Evolutionary conservation across 2,113 vertebrate genomes (phyloP).

Genomic region (Anhinga anhinga): DNA sequence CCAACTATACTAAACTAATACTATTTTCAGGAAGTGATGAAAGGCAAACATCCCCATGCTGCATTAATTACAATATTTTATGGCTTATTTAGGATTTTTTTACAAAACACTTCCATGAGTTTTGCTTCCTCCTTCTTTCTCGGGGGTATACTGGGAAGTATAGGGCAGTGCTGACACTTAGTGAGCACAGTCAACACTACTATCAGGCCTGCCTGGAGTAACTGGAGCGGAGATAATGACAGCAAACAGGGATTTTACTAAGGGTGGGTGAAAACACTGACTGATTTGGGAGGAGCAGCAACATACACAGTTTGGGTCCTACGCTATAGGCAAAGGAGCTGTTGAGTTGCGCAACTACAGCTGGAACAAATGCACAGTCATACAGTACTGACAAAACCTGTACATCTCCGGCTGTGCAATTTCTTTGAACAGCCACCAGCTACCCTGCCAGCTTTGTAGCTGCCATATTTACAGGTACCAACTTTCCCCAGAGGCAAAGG

Average conservation of each 20-base stretch:
- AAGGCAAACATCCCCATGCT: neutral
- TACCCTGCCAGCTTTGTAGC: neutral
- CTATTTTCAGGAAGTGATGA: neutral
- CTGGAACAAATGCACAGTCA: neutral
- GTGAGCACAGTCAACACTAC: neutral
- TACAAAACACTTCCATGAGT: neutral
- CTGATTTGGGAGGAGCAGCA: neutral
- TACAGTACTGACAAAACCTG: neutral
- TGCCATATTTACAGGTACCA: neutral
- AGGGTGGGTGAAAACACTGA: neutral
- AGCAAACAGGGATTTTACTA: neutral
- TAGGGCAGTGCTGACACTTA: neutral
- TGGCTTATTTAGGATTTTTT: neutral
- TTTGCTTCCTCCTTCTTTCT: neutral
- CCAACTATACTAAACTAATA: neutral
- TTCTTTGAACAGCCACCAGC: neutral
- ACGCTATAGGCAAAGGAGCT: neutral
- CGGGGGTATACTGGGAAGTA: neutral
- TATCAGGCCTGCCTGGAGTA: neutral
- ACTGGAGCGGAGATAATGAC: neutral
- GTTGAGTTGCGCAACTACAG: neutral
- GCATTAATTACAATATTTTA: neutral
- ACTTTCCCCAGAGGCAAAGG: neutral
- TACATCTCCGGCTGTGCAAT: neutral
- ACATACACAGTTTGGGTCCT: neutral